phyloP scores from a whole-genome alignment of 1,140 invertebrate species.

The Trichonephila clavipes region DNA sequence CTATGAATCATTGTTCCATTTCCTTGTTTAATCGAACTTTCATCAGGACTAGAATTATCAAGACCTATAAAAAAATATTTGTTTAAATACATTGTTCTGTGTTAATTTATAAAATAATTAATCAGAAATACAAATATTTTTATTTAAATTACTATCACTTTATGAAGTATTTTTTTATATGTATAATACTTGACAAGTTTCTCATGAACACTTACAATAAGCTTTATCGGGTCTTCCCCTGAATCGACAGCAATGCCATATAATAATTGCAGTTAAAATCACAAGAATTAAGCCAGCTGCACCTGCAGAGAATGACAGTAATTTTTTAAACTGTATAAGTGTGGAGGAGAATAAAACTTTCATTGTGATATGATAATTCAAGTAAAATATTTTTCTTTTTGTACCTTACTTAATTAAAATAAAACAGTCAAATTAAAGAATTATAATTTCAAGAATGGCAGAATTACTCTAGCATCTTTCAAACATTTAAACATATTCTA shows the following conservation, averaged over 20 bases:
- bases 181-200: too few species aligned
- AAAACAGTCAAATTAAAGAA: too few species aligned
- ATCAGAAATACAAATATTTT: not conserved
- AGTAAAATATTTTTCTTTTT: too few species aligned
- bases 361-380: too few species aligned
- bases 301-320: conserved; percentile 34
- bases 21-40: conserved; percentile 65
- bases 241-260: conserved; percentile 83
- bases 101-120: not conserved
- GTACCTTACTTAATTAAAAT: too few species aligned
- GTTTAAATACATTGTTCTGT: not conserved
- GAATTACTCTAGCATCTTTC: too few species aligned
- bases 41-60: conserved; percentile 74
- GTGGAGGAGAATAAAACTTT: too few species aligned
- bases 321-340: too few species aligned
- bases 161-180: not conserved
- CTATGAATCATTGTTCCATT: conserved; percentile 67
- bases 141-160: not conserved
- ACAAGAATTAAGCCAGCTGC: conserved; percentile 82
- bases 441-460: too few species aligned
- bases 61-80: conserved; percentile 35
- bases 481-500: too few species aligned
- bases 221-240: conserved; percentile 82
- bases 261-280: conserved; percentile 81
- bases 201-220: conserved; percentile 81